phyloP scores from a whole-genome alignment of 1,140 invertebrate species.

The Drosophila kepulauana region DNA sequence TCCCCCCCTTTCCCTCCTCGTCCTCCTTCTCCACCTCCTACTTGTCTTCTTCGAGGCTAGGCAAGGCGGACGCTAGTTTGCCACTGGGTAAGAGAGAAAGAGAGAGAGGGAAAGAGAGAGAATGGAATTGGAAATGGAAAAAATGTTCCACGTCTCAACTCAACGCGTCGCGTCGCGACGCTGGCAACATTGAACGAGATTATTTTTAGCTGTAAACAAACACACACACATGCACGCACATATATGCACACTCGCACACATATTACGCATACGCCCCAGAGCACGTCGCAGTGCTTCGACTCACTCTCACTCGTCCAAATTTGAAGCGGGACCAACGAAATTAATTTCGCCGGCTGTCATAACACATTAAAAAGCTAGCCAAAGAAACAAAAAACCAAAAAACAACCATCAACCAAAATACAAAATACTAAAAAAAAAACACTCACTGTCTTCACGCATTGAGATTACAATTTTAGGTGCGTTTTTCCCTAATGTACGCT shows the following conservation, averaged over 20 bases:
- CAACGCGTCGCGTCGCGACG: slow-evolving; percentile 1
- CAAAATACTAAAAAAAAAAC: not conserved
- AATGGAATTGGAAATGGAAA: slow-evolving; percentile 48
- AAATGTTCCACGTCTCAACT: slow-evolving; percentile 29
- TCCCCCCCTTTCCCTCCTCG: not conserved
- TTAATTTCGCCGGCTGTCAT: slow-evolving; percentile 56
- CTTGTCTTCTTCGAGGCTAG: not conserved
- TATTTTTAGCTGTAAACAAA: slow-evolving; percentile 51
- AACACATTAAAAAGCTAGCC: slow-evolving; percentile 48
- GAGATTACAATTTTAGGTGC: not conserved
- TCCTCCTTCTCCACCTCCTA: not conserved
- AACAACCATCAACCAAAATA: slow-evolving; percentile 15
- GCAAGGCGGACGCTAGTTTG: not conserved
- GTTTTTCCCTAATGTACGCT: not conserved
- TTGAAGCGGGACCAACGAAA: slow-evolving; percentile 40
- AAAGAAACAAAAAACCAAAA: slow-evolving; percentile 19
- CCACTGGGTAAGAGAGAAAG: not conserved
- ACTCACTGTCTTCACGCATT: not conserved
- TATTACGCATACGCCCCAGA: slow-evolving; percentile 66
- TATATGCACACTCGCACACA: slow-evolving; percentile 31
- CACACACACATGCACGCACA: slow-evolving; percentile 15
- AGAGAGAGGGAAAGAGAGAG: slow-evolving; percentile 1
- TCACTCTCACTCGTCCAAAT: slow-evolving; percentile 41
- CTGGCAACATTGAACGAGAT: slow-evolving; percentile 41
- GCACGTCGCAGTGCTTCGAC: slow-evolving; percentile 28